A percentile compares a stretch with the other conserved stretches of the same genome.
phyloP scores from a whole-genome alignment of 2,888 invertebrate genomes.

The Phortica okadai region DNA sequence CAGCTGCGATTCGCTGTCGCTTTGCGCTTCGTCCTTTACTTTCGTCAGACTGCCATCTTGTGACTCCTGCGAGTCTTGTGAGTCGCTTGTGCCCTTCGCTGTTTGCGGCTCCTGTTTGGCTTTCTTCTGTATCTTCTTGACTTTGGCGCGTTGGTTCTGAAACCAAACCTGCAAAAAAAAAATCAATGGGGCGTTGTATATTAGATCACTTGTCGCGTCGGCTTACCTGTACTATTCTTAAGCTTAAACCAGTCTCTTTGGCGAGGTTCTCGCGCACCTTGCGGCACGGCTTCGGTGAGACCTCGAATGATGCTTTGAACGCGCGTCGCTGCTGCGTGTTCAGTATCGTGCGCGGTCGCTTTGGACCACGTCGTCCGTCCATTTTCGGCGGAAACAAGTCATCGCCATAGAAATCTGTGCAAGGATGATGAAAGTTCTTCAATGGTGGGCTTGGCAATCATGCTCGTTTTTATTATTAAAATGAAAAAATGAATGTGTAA shows the following conservation, averaged over 20 bases:
- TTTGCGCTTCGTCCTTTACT: constrained; percentile 81
- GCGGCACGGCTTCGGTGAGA: constrained; percentile 89
- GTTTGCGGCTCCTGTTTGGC: constrained; percentile 78
- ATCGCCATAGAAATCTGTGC: constrained; percentile 79
- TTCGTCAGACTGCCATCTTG: constrained; percentile 78
- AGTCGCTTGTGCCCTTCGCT: constrained; percentile 74
- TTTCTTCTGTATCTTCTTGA: constrained; percentile 83
- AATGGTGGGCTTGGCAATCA: no score
- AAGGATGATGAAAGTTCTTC: not conserved
- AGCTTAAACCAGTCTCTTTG: constrained; percentile 89
- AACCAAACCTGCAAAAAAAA: constrained; percentile 79
- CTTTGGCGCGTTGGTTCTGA: constrained; percentile 82
- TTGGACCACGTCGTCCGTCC: constrained; percentile 85
- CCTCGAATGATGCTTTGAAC: constrained; percentile 90
- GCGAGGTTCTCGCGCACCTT: constrained; percentile 89
- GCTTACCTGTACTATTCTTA: constrained; percentile 88
- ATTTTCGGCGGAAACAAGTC: constrained; percentile 80
- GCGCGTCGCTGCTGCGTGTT: constrained; percentile 89
- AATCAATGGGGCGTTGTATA: not conserved
- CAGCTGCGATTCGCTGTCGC: constrained; percentile 77
- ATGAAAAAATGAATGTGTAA: no score
- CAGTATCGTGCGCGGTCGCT: constrained; percentile 88
- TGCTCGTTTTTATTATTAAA: not conserved
- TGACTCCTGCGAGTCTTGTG: constrained; percentile 77
- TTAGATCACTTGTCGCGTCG: not conserved